A percentile compares a stretch with the other conserved stretches of the same genome.
Conservation (phyloP, 2,113 vertebrate genomes). For the Brachionichthys hirsutus region DNA sequence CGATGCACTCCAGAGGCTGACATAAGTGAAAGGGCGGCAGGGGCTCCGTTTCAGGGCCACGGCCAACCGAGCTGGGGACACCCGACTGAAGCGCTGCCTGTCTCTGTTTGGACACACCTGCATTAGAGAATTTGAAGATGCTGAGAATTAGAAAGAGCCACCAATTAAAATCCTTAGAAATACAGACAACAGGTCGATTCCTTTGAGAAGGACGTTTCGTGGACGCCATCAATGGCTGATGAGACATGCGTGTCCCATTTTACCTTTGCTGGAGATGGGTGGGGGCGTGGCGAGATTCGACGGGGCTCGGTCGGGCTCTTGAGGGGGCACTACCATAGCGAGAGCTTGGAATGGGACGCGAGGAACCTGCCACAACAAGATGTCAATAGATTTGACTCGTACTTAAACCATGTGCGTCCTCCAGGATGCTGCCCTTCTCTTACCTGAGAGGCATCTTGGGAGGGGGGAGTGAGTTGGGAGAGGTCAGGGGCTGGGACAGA, state of each 20-base stretch:
- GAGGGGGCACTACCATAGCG: constrained; percentile 97
- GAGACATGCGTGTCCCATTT: constrained; percentile 39
- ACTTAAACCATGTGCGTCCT: background rate
- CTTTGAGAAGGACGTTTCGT: no score
- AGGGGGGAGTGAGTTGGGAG: constrained; percentile 92
- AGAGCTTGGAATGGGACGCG: constrained; percentile 97
- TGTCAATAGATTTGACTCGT: background rate
- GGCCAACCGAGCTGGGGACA: constrained; percentile 64
- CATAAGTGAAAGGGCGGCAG: constrained; percentile 96
- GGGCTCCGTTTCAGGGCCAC: constrained; percentile 85
- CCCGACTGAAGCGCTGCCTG: constrained; percentile 89
- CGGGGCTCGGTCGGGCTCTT: constrained; percentile 94
- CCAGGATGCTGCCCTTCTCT: constrained; percentile 8
- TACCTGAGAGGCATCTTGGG: constrained; percentile 98
- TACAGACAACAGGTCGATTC: background rate
- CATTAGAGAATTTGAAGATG: constrained; percentile 43
- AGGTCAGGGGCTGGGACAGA: constrained; percentile 91
- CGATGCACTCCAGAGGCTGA: constrained; percentile 98
- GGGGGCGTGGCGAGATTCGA: constrained; percentile 86
- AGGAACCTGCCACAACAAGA: constrained; percentile 81
- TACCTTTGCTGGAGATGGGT: constrained; percentile 91
- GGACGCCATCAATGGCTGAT: no score
- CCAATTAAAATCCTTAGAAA: no score
- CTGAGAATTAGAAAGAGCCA: background rate
- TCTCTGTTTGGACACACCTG: constrained; percentile 94